These are phyloP conservation scores for Puntigrus tetrazona DNA, from an alignment of 2,113 vertebrate species.

Conservation along the genomic window DNA sequence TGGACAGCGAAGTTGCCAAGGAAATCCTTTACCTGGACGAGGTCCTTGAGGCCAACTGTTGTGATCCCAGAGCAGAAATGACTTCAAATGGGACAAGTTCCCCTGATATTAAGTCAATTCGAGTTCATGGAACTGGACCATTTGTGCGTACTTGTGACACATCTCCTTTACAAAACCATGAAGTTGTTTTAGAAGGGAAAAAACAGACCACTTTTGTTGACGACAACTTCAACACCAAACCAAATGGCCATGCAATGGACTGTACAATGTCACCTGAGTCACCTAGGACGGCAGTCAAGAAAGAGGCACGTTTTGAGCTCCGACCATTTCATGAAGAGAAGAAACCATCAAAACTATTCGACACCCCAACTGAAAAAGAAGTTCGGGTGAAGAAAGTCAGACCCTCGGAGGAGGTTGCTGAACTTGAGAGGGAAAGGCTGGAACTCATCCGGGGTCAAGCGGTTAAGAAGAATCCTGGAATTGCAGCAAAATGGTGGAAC, in stretches of 20 bases:
- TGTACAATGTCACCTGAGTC: conserved; percentile 76
- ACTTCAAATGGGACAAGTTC: conserved; percentile 83
- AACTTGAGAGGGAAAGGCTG: conserved; percentile 91
- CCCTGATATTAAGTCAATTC: conserved; percentile 70
- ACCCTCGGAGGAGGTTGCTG: conserved; percentile 88
- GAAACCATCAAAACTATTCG: conserved; percentile 91
- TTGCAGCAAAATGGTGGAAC: conserved; percentile 96
- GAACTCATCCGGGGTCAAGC: conserved; percentile 94
- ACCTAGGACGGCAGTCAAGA: conserved; percentile 76
- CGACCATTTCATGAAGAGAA: conserved; percentile 93
- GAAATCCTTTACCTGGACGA: conserved; percentile 95
- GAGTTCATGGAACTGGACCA: conserved; percentile 67
- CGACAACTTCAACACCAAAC: conserved; percentile 63
- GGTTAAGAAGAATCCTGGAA: conserved; percentile 92
- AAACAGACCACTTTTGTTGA: conserved; percentile 67
- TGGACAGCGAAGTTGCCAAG: conserved; percentile 88
- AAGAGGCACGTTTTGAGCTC: conserved; percentile 90
- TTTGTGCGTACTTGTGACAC: conserved; percentile 66
- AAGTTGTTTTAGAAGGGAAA: conserved; percentile 62
- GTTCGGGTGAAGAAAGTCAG: conserved; percentile 86
- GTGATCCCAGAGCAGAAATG: conserved; percentile 79
- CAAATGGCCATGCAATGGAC: conserved; percentile 76
- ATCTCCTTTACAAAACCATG: conserved; percentile 60
- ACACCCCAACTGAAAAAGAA: conserved; percentile 78
- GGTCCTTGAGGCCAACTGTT: conserved; percentile 89